Conservation (phyloP, 1,140 invertebrate species). For the Metaphire vulgaris region DNA sequence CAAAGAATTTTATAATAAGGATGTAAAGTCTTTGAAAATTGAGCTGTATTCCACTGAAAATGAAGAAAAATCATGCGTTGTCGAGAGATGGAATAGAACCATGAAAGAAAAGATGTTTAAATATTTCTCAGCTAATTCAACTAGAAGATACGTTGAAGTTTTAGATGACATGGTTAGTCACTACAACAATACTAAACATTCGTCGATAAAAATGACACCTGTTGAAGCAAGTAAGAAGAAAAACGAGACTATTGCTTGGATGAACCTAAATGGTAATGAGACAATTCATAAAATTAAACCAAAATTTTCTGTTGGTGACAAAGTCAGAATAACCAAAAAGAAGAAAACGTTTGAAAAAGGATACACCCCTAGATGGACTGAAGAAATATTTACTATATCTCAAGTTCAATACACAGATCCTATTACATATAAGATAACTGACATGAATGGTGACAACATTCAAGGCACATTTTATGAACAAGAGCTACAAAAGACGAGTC, state of each 20-base stretch:
- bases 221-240: neutral
- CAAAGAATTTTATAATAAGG: constrained; percentile 30
- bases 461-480: neutral
- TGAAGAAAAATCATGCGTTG: constrained; percentile 26
- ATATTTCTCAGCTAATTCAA: constrained; percentile 23
- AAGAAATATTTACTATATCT: neutral
- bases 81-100: constrained; percentile 10
- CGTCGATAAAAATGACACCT: constrained; percentile 17
- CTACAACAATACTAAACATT: constrained; percentile 15
- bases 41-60: constrained; percentile 26
- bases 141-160: constrained; percentile 5
- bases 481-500: neutral
- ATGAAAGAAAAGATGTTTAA: constrained; percentile 9
- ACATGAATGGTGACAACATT: neutral
- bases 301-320: neutral
- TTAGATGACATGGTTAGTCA: constrained; percentile 3
- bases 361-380: neutral
- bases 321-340: neutral
- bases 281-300: too few relatives aligned
- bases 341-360: neutral
- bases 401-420: neutral
- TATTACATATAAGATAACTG: neutral
- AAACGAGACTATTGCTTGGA: neutral
- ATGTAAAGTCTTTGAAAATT: constrained; percentile 16
- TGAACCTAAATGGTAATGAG: too few relatives aligned